Base-by-base conservation (phyloP, 2,113 vertebrate genomes). In the Antigone vipio region DNA sequence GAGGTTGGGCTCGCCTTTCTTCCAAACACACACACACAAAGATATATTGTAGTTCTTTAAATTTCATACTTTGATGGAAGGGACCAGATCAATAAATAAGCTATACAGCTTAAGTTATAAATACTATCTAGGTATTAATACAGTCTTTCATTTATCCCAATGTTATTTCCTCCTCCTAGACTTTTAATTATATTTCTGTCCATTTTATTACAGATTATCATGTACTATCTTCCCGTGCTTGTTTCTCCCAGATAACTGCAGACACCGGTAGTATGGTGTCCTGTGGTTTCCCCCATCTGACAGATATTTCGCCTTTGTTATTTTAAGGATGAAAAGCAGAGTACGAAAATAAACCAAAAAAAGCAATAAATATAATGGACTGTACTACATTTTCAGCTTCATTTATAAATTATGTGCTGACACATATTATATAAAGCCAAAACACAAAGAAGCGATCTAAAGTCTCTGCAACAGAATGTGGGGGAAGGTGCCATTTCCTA, bases 231-330 rank as follows among this genome's bases (percentile, higher is more conserved):
- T 85, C 56, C 44, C 14, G 10, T 21, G 44, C 3, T 47, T 30
- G 2, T 63, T 89, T 85, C 42, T 95, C 74, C 27, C 53, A 63
- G 19, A 9, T 20, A 55, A n/a, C 38, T 71, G 20, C 18, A 91
- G 26, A 8, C 12, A 60, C 2, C 30, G 26, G 9, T 8, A 8
- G 1, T 2, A 10, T 4, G 19, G 8, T 20, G 18, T 17, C 23
- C 47, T 72, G 18, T 13, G 38, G 4, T 66, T 87, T 85, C 32
- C 27, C 14, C 6, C 15, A 64, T 20, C 40, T 55, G 20, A 49
- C 20, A 81, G 9, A 19, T 69, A 56, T 44, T 83, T 42, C 3
- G 59, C 12, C 30, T 67, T 76, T 73, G 32, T 21, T 82, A n/a
- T 24, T 79, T 82, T 56, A 73, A 90, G 18, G 17, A 89, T 52